Percentiles rank a stretch among this genome's conserved stretches.
Conservation (phyloP, 2,113 vertebrate species). For the Leiothrix lutea region DNA sequence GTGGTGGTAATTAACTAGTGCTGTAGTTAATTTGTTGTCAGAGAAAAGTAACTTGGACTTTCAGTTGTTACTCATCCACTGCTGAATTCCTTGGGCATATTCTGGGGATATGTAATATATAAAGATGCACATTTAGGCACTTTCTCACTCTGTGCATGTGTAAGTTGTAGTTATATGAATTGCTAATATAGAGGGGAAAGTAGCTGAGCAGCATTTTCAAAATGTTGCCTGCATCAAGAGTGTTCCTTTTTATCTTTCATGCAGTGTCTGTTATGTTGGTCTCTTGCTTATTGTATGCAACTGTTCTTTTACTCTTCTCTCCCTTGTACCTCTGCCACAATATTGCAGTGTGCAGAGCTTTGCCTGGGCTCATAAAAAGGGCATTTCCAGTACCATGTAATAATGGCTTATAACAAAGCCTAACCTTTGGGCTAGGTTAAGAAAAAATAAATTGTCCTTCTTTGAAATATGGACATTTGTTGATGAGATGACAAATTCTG, state of each 20-base stretch:
- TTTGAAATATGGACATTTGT: neutral
- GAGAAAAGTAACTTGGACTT: neutral
- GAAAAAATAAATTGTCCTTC: neutral
- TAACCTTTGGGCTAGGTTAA: neutral
- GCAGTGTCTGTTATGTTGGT: neutral
- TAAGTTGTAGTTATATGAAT: neutral
- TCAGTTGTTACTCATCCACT: neutral
- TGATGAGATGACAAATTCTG: neutral
- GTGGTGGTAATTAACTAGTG: neutral
- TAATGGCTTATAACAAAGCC: neutral
- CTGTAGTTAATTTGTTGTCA: neutral
- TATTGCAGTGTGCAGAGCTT: neutral
- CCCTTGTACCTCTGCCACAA: neutral
- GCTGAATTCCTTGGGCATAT: neutral
- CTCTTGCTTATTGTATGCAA: neutral
- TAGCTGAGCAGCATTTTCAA: neutral
- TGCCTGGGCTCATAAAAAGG: neutral
- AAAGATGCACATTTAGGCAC: neutral
- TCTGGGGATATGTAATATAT: neutral
- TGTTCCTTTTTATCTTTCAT: neutral
- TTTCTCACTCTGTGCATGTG: neutral
- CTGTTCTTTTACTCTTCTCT: neutral
- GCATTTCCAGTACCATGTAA: neutral
- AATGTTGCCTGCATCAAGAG: neutral
- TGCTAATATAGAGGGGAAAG: neutral